These are phyloP conservation scores for Chamaetylas fuelleborni DNA, from an alignment of 2,113 vertebrate genomes.

Conservation along the genomic window DNA sequence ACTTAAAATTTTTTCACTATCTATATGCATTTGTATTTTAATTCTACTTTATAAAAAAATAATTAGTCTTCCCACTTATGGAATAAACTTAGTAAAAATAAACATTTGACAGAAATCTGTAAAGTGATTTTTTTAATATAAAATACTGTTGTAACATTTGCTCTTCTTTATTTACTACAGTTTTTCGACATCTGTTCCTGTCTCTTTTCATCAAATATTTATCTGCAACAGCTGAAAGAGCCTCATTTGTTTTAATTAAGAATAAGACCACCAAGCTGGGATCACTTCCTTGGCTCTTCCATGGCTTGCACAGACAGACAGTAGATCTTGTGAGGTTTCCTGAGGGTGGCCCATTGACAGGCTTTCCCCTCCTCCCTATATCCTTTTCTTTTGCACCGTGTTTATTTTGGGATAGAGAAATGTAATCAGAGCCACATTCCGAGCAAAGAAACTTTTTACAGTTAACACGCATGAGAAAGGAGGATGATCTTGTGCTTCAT, in stretches of 20 bases:
- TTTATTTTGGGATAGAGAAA: conserved; percentile 66
- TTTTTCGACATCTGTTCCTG: conserved; percentile 55
- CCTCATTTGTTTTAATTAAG: conserved; percentile 77
- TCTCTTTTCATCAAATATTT: conserved; percentile 67
- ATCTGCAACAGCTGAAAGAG: conserved; percentile 69
- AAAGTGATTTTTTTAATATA: background rate
- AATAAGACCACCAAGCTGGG: conserved; percentile 80
- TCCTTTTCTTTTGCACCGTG: conserved; percentile 36
- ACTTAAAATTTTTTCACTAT: background rate
- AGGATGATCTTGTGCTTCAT: background rate
- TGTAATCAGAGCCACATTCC: conserved; percentile 25
- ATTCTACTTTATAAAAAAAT: background rate
- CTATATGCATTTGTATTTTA: background rate
- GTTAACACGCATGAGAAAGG: conserved; percentile 38
- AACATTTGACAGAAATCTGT: background rate
- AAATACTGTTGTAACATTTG: background rate
- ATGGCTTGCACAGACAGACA: conserved; percentile 12
- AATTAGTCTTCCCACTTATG: background rate
- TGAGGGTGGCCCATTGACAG: conserved; percentile 51
- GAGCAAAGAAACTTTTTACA: conserved; percentile 4
- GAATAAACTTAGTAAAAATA: background rate
- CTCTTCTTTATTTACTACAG: conserved; percentile 4
- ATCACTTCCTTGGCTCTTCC: conserved; percentile 60
- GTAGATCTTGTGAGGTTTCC: conserved; percentile 34
- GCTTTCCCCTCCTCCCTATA: background rate